phyloP scores from a whole-genome alignment of 2,797 vertebrate genomes.

The Neoniphon sammara region DNA sequence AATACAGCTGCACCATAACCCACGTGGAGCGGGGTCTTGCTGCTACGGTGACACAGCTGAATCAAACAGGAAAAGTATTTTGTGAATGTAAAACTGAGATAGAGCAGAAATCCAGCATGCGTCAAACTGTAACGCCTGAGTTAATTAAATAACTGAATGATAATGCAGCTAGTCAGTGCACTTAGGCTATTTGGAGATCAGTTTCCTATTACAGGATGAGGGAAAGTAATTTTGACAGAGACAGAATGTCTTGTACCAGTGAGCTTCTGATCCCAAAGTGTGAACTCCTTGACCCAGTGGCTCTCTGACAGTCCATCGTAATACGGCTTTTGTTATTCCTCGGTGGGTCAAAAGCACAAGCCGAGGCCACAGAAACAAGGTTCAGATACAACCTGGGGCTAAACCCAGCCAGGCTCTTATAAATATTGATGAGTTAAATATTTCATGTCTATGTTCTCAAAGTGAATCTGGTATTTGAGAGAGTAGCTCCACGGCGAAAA shows the following conservation, averaged over 20 bases:
- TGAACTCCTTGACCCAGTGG: conserved; percentile 30
- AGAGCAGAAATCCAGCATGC: no score
- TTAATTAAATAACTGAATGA: conserved; percentile 22
- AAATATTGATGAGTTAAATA: conserved; percentile 63
- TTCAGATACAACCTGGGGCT: conserved; percentile 27
- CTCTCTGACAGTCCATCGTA: conserved; percentile 26
- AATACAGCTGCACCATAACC: no score
- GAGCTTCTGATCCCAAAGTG: conserved; percentile 30
- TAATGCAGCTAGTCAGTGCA: conserved; percentile 3
- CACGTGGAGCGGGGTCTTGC: no score
- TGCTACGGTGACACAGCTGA: no score
- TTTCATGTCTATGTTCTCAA: conserved; percentile 48
- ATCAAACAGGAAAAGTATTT: no score
- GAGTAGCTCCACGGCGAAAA: conserved; percentile 20
- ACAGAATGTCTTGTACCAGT: conserved; percentile 14
- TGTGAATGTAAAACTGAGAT: no score
- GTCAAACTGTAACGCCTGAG: background rate
- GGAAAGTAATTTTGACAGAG: conserved; percentile 26
- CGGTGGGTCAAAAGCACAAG: conserved; percentile 40
- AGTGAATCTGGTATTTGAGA: conserved; percentile 34
- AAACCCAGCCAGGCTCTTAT: conserved; percentile 31
- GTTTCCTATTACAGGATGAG: conserved; percentile 16
- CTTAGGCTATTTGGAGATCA: background rate
- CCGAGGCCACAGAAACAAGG: background rate
- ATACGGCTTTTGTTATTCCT: conserved; percentile 22